Evolutionary conservation across 2,113 vertebrate genomes (phyloP).

Genomic region (Engystomops pustulosus): DNA sequence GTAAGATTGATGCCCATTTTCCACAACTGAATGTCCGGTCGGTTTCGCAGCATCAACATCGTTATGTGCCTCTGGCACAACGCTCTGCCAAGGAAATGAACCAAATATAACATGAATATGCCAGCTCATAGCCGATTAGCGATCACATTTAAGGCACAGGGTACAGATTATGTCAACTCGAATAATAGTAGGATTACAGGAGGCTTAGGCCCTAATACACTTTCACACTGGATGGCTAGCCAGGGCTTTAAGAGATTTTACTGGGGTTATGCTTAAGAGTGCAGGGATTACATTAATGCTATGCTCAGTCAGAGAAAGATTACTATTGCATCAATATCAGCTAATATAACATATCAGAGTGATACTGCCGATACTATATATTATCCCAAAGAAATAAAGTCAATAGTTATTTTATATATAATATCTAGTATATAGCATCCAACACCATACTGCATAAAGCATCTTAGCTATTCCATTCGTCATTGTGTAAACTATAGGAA

Average conservation of each 20-base stretch:
- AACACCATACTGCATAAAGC: no score
- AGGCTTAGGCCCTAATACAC: slow-evolving; percentile 33
- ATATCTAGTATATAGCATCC: no score
- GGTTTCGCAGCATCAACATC: slow-evolving; percentile 67
- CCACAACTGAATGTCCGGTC: slow-evolving; percentile 65
- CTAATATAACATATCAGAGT: background rate
- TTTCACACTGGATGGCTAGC: slow-evolving; percentile 45
- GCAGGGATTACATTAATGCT: slow-evolving; percentile 29
- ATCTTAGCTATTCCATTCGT: no score
- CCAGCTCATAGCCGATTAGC: slow-evolving; percentile 40
- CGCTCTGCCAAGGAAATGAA: slow-evolving; percentile 68
- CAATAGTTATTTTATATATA: background rate
- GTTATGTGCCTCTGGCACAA: slow-evolving; percentile 69
- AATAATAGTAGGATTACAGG: slow-evolving; percentile 24
- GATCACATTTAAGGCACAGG: slow-evolving; percentile 46
- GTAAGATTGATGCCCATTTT: slow-evolving; percentile 72
- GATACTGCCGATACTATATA: no score
- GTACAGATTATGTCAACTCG: slow-evolving; percentile 53
- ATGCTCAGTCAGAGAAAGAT: slow-evolving; percentile 5
- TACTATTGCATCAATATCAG: slow-evolving; percentile 25
- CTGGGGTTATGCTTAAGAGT: background rate
- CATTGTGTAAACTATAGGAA: background rate
- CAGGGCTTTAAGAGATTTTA: slow-evolving; percentile 29
- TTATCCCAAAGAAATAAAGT: background rate
- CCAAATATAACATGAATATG: slow-evolving; percentile 48